Conservation (phyloP, 1,140 invertebrate genomes). For the Caerostris extrusa region DNA sequence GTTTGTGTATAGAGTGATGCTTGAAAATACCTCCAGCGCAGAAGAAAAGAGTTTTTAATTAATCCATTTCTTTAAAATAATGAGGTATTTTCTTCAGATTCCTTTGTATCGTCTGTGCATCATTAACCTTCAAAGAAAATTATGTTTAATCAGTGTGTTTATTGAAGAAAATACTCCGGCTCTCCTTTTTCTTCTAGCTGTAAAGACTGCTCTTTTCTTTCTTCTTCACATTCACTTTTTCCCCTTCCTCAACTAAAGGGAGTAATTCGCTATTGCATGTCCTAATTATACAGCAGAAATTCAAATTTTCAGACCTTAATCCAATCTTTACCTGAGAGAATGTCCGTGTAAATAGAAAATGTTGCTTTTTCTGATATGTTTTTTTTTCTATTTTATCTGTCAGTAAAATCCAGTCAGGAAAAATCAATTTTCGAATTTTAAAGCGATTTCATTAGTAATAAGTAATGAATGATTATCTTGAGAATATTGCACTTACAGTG, state of each 20-base stretch:
- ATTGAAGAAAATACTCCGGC: conserved; percentile 3
- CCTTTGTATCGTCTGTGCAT: neutral
- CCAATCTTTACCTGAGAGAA: neutral
- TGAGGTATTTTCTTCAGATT: conserved; percentile 18
- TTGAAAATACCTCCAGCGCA: neutral
- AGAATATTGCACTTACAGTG: too few species aligned
- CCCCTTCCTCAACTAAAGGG: neutral
- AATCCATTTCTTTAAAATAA: conserved; percentile 37
- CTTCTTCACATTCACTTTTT: too few species aligned
- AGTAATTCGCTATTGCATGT: conserved; percentile 3
- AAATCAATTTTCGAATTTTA: too few species aligned
- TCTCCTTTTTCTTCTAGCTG: neutral
- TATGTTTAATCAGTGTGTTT: conserved; percentile 4
- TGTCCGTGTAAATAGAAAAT: neutral
- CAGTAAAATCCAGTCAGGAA: too few species aligned
- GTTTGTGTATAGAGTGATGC: neutral
- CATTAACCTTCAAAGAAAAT: conserved; percentile 36
- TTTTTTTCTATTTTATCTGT: neutral
- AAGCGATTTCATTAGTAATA: too few species aligned
- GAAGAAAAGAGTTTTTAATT: conserved; percentile 22
- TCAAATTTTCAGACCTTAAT: conserved; percentile 13
- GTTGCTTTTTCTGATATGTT: neutral
- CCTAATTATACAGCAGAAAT: too few species aligned
- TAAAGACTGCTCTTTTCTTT: too few species aligned
- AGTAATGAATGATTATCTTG: too few species aligned